A percentile compares a stretch with the other conserved stretches of the same genome.
These are phyloP conservation scores for Drosophila sordidula DNA, from an alignment of 2,888 invertebrate species.

Conservation along the genomic window DNA sequence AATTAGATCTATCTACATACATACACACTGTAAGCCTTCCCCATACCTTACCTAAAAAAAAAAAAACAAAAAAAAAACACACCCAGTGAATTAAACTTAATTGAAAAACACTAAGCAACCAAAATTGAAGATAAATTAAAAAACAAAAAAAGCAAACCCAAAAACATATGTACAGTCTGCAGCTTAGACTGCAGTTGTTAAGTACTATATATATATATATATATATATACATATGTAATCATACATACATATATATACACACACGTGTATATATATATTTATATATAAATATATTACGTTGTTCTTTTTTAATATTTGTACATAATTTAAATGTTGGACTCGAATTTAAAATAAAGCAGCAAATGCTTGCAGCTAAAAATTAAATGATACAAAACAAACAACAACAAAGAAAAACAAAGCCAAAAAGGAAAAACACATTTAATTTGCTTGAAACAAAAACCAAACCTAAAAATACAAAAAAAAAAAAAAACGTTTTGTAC, in stretches of 20 bases:
- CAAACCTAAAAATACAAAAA: constrained; percentile 5
- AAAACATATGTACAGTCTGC: constrained; percentile 41
- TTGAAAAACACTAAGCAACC: constrained; percentile 18
- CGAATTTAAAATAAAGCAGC: constrained; percentile 76
- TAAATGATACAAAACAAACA: constrained; percentile 46
- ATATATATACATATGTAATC: constrained; percentile 26
- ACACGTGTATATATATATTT: constrained; percentile 17
- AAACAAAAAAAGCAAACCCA: constrained; percentile 9
- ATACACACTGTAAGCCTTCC: constrained; percentile 39
- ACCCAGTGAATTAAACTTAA: constrained; percentile 61
- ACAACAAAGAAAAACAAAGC: constrained; percentile 45
- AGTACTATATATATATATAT: constrained; percentile 31
- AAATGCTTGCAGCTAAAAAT: constrained; percentile 54
- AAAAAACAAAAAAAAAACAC: constrained; percentile 3
- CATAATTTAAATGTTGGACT: constrained; percentile 79
- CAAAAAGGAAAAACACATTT: constrained; percentile 57
- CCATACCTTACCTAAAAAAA: constrained; percentile 12
- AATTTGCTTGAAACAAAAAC: constrained; percentile 34
- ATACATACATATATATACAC: constrained; percentile 21
- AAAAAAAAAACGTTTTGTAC: constrained; percentile 31
- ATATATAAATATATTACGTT: constrained; percentile 37
- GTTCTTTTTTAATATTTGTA: constrained; percentile 68
- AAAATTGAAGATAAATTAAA: constrained; percentile 28
- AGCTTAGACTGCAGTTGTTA: constrained; percentile 58
- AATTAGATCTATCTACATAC: constrained; percentile 30